Evolutionary conservation across 2,888 invertebrate species (phyloP), one percentile per base, ranked within the genome.

Genomic region (Drosophila neonasuta): DNA sequence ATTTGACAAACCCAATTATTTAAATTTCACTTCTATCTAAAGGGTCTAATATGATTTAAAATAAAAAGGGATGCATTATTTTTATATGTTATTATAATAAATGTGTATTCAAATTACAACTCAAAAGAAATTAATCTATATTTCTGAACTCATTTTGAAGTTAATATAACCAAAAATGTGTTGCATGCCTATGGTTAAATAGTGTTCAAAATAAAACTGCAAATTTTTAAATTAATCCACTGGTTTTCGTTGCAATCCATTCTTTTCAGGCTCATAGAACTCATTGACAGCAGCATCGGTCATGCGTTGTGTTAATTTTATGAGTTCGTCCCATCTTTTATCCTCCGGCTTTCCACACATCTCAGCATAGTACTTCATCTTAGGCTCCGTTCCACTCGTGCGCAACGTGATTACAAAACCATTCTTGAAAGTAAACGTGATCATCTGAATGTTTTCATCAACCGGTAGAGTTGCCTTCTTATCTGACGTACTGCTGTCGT

Each of bases 311-410:
- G 97, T 91, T 57, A 93, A 93, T 0, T 79, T 80, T 69, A 93
- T 92, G 62, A 96, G 92, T 44, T 91, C 91, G 36, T 93, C 92
- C 90, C 94, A 93, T 89, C 96, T 94, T 93, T 92, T 92, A 82
- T 94, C 92, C 30, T 92, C 92, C 13, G 95, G 94, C 42, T 92
- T 89, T 65, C 95, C 95, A 75, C 96, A 94, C 59, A 97, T 92
- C 91, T 98, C 99, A 0, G 97, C 96, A 91, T 99, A 99, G 91
- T 98, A 99, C 92, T 99, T 99, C 82, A 99, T 94, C 91, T 99
- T 99, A 41, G 99, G 99, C 90, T 99, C 99, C 0, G 99, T 99
- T 44, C 99, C 99, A 90, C 98, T 98, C 0, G 98, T 98, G 69
- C 99, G 93, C 34, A 99, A 91, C 0, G 98, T 99, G 2, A 96